phyloP scores from a whole-genome alignment of 2,888 invertebrate genomes.

The Mechanitis messenoides region DNA sequence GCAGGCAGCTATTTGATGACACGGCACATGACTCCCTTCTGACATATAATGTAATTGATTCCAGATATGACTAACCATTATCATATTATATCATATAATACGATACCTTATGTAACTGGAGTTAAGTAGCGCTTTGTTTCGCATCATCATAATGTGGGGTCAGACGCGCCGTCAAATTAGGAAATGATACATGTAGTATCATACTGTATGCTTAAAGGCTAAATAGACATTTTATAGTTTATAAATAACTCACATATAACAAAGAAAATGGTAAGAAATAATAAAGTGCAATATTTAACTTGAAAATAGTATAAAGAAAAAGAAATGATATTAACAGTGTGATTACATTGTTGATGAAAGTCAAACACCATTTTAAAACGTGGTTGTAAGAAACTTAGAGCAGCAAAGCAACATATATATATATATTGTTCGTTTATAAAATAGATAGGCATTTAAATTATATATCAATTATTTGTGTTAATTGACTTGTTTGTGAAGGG shows the following conservation, averaged over 20 bases:
- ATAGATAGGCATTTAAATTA: neutral
- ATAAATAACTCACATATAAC: no score
- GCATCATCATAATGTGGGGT: constrained; percentile 22
- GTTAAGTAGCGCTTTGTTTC: constrained; percentile 27
- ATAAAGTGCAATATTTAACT: neutral
- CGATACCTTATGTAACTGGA: constrained; percentile 10
- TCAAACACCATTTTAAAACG: neutral
- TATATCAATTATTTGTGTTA: neutral
- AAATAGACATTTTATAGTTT: constrained; percentile 8
- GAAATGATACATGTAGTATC: constrained; percentile 42
- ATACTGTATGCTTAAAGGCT: constrained; percentile 21
- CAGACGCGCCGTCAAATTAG: constrained; percentile 42
- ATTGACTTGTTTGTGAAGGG: constrained; percentile 2
- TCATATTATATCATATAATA: constrained; percentile 16
- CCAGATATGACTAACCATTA: constrained; percentile 1
- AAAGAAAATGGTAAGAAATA: neutral
- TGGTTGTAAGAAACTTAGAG: neutral
- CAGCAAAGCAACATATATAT: no score
- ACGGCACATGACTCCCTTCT: neutral
- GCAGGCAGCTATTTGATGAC: no score
- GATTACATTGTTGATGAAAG: neutral
- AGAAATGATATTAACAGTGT: neutral
- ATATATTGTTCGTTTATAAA: no score
- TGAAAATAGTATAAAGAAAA: neutral
- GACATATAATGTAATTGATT: neutral